Percentiles rank a stretch among this genome's conserved stretches.
These are phyloP conservation scores for Cylas formicarius DNA, from an alignment of 1,140 invertebrate species.

Conservation along the genomic window DNA sequence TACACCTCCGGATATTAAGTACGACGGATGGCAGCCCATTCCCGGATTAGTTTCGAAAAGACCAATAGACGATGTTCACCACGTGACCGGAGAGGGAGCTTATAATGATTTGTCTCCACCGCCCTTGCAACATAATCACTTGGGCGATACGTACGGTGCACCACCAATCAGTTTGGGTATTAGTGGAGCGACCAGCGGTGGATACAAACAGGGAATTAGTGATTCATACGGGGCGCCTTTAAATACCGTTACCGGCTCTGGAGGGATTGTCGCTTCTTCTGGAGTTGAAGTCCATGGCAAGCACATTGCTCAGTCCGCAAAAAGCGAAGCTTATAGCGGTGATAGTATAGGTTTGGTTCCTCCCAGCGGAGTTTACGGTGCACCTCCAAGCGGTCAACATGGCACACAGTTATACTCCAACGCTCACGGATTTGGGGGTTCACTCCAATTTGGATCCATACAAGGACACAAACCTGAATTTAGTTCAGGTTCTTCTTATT, in stretches of 20 bases:
- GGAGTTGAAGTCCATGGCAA: constrained; percentile 27
- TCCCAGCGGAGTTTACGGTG: constrained; percentile 49
- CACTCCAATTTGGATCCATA: constrained; percentile 32
- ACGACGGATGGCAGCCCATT: constrained; percentile 79
- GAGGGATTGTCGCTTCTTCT: constrained; percentile 34
- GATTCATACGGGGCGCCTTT: constrained; percentile 41
- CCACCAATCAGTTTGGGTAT: constrained; percentile 13
- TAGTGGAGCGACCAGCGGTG: constrained; percentile 11
- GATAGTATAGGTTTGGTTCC: constrained; percentile 47
- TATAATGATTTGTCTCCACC: constrained; percentile 44
- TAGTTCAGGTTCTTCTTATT: too few species aligned
- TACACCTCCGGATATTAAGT: constrained; percentile 65
- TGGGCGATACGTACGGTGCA: constrained; percentile 15
- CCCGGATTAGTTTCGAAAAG: constrained; percentile 50
- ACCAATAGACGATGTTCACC: constrained; percentile 38
- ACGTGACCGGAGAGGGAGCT: constrained; percentile 36
- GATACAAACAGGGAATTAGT: constrained; percentile 27
- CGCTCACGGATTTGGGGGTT: constrained; percentile 27
- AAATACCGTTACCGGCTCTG: constrained; percentile 39
- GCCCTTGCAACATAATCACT: constrained; percentile 28
- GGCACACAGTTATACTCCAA: constrained; percentile 47
- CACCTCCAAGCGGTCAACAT: constrained; percentile 48
- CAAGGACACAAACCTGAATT: constrained; percentile 41
- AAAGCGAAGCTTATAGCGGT: constrained; percentile 30
- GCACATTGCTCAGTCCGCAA: constrained; percentile 23